Conservation (phyloP, 2,888 invertebrate genomes). For the Andrena bucephala region DNA sequence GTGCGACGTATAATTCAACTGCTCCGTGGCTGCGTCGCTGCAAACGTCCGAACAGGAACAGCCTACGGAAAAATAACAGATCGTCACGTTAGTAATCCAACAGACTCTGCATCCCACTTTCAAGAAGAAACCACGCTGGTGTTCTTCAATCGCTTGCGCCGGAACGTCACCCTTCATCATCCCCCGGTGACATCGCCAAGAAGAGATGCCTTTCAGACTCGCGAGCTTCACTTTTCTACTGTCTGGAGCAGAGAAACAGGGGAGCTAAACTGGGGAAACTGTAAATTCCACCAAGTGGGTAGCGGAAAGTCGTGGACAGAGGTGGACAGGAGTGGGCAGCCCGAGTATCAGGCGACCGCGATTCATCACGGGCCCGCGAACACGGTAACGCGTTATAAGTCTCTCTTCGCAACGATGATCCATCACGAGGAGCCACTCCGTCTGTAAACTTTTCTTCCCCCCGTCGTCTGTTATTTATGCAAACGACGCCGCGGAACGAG, state of each 20-base stretch:
- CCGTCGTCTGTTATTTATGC: slow-evolving; percentile 49
- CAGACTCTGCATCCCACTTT: neutral
- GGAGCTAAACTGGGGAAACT: slow-evolving; percentile 42
- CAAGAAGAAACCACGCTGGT: neutral
- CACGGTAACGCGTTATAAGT: slow-evolving; percentile 66
- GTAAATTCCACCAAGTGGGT: slow-evolving; percentile 75
- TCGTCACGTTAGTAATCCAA: slow-evolving; percentile 39
- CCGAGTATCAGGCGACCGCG: slow-evolving; percentile 71
- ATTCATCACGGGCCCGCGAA: slow-evolving; percentile 70
- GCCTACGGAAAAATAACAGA: slow-evolving; percentile 42
- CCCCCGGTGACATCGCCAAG: neutral
- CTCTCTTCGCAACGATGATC: slow-evolving; percentile 66
- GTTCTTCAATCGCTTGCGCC: too few relatives aligned
- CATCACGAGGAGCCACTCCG: slow-evolving; percentile 64
- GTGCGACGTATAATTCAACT: slow-evolving; percentile 78
- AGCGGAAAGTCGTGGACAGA: slow-evolving; percentile 72
- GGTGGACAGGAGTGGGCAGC: slow-evolving; percentile 71
- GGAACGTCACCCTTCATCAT: neutral
- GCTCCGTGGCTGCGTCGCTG: slow-evolving; percentile 50
- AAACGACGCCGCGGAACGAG: slow-evolving; percentile 26
- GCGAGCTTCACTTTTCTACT: neutral
- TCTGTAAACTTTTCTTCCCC: slow-evolving; percentile 51
- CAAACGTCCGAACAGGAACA: slow-evolving; percentile 41
- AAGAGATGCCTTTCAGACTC: neutral
- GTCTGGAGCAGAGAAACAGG: neutral